Evolutionary conservation across 2,888 invertebrate species (phyloP).

Genomic region (Endomychus coccineus): DNA sequence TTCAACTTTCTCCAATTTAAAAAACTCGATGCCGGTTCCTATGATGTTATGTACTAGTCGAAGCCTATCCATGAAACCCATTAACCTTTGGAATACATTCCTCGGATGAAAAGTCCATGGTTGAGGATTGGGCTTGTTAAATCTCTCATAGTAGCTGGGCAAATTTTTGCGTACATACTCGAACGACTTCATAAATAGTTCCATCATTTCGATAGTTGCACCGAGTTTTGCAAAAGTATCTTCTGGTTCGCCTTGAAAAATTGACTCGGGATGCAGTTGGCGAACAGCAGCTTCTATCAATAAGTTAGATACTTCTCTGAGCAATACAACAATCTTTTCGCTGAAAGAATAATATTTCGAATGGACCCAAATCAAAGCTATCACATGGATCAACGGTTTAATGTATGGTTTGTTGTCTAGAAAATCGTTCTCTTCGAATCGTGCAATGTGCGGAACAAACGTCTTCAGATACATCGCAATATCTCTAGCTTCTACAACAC

Average conservation of each 20-base stretch:
- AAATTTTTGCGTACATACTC: conserved; percentile 46
- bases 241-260: conserved; percentile 75
- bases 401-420: conserved; percentile 53
- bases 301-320: conserved; percentile 74
- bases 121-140: conserved; percentile 40
- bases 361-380: conserved; percentile 79
- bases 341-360: conserved; percentile 47
- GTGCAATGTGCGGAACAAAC: conserved; percentile 60
- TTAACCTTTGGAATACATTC: conserved; percentile 61
- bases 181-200: conserved; percentile 39
- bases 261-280: conserved; percentile 66
- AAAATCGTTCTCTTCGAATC: conserved; percentile 64
- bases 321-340: conserved; percentile 59
- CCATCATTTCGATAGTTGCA: conserved; percentile 30
- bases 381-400: conserved; percentile 66
- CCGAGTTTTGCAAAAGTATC: conserved; percentile 35
- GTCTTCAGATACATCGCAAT: conserved; percentile 73
- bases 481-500: conserved; percentile 76
- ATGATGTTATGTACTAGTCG: conserved; percentile 62
- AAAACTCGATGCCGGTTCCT: conserved; percentile 70
- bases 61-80: conserved; percentile 57
- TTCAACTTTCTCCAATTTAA: conserved; percentile 72
- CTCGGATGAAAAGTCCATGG: conserved; percentile 71
- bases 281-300: conserved; percentile 67
- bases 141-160: conserved; percentile 32